A percentile compares a stretch with the other conserved stretches of the same genome.
These are phyloP conservation scores for Lampropteryx suffumata DNA, from an alignment of 2,888 invertebrate genomes.

Conservation along the genomic window DNA sequence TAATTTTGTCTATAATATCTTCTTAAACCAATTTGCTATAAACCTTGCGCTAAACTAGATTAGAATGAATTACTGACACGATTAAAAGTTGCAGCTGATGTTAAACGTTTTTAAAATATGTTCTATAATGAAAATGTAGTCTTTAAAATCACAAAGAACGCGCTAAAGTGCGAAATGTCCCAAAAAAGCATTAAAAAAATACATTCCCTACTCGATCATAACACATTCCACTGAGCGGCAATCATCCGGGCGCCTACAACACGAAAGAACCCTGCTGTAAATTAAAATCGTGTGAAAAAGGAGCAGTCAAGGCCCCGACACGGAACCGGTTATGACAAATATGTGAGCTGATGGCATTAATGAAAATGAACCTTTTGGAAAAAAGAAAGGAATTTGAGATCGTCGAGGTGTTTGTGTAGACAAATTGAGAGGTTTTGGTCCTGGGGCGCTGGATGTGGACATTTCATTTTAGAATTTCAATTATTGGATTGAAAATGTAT, in stretches of 20 bases:
- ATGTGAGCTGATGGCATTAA: constrained; percentile 80
- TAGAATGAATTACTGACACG: no score
- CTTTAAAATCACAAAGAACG: not conserved
- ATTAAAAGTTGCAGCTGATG: not conserved
- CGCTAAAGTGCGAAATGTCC: not conserved
- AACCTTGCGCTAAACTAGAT: no score
- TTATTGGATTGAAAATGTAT: constrained; percentile 6
- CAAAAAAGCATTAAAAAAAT: constrained; percentile 18
- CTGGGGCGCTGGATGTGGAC: constrained; percentile 13
- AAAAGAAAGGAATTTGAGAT: constrained; percentile 52
- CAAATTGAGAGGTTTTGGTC: constrained; percentile 43
- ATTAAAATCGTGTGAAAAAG: constrained; percentile 79
- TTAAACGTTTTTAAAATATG: no score
- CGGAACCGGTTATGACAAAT: constrained; percentile 80
- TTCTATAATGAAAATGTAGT: no score
- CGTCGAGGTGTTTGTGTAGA: constrained; percentile 47
- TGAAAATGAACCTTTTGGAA: constrained; percentile 77
- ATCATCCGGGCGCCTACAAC: constrained; percentile 49
- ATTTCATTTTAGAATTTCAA: constrained; percentile 21
- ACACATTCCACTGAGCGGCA: constrained; percentile 58
- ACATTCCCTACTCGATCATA: constrained; percentile 31
- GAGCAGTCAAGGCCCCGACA: constrained; percentile 57
- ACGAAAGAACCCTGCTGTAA: constrained; percentile 67
- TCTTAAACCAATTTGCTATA: no score
- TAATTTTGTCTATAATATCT: no score